phyloP scores from a whole-genome alignment of 2,113 vertebrate genomes.

The Ameiurus melas region DNA sequence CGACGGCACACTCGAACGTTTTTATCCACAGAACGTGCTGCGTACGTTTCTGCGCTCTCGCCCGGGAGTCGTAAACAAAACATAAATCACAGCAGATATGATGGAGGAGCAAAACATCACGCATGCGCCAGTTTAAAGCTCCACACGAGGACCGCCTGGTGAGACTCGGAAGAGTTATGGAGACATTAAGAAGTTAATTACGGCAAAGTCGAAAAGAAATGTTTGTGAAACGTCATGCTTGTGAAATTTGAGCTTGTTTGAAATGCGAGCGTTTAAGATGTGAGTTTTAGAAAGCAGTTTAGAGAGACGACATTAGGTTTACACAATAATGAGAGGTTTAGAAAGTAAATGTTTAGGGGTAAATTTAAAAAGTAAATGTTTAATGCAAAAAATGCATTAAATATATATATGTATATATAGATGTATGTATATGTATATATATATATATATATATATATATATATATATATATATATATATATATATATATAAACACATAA shows the following conservation, averaged over 20 bases:
- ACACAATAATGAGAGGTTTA: not conserved
- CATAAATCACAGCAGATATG: conserved; percentile 32
- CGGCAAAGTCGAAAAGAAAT: not conserved
- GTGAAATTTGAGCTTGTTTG: not conserved
- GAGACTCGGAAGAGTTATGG: not conserved
- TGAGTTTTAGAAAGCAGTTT: not conserved
- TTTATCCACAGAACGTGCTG: conserved; percentile 30
- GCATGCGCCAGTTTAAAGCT: not conserved
- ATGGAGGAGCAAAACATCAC: not conserved
- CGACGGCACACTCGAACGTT: conserved; percentile 23
- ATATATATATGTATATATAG: too few species aligned
- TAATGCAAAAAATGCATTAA: too few species aligned
- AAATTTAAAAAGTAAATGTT: too few species aligned
- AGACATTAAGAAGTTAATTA: not conserved
- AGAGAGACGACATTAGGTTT: not conserved
- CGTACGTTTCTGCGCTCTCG: not conserved
- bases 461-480: too few species aligned
- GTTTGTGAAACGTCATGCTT: not conserved
- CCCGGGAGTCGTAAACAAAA: conserved; percentile 34
- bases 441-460: too few species aligned
- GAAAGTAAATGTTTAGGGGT: not conserved
- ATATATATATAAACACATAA: too few species aligned
- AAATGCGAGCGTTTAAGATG: not conserved
- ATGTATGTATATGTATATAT: too few species aligned
- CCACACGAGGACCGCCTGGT: not conserved